phyloP scores from a whole-genome alignment of 2,113 vertebrate species.

The Heloderma charlesbogerti region DNA sequence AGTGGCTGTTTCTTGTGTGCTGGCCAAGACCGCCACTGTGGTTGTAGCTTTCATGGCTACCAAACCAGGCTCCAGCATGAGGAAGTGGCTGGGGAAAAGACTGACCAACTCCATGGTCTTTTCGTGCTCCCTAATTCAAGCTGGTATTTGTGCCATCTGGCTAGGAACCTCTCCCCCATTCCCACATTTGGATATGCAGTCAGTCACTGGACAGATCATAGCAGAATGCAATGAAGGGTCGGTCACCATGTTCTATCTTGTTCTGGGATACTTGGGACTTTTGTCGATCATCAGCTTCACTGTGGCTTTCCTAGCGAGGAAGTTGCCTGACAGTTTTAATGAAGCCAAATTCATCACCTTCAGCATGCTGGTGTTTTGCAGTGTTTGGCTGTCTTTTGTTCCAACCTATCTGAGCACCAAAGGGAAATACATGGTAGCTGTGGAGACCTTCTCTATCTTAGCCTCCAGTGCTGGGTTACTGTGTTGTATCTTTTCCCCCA shows the following conservation, averaged over 20 bases:
- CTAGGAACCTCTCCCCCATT: not conserved
- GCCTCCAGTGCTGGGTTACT: not conserved
- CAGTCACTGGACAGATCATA: not conserved
- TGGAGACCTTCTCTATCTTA: not conserved
- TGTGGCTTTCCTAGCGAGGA: not conserved
- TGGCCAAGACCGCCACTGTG: not conserved
- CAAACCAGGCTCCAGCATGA: not conserved
- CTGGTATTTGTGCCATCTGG: not conserved
- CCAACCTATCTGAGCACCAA: not conserved
- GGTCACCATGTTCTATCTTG: not conserved
- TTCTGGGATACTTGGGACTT: not conserved
- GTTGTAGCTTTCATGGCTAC: not conserved
- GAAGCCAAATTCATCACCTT: not conserved
- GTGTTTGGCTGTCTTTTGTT: too few relatives aligned
- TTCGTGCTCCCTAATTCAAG: not conserved
- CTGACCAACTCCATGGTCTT: not conserved
- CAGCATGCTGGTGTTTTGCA: too few relatives aligned
- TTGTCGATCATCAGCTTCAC: not conserved
- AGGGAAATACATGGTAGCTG: not conserved
- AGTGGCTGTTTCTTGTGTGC: not conserved
- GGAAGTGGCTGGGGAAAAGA: not conserved
- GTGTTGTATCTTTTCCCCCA: not conserved
- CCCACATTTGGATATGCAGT: not conserved
- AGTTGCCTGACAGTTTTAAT: not conserved
- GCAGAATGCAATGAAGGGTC: not conserved